These are phyloP conservation scores for Phylloscopus collybita DNA, from an alignment of 2,797 vertebrate species.

Conservation along the genomic window DNA sequence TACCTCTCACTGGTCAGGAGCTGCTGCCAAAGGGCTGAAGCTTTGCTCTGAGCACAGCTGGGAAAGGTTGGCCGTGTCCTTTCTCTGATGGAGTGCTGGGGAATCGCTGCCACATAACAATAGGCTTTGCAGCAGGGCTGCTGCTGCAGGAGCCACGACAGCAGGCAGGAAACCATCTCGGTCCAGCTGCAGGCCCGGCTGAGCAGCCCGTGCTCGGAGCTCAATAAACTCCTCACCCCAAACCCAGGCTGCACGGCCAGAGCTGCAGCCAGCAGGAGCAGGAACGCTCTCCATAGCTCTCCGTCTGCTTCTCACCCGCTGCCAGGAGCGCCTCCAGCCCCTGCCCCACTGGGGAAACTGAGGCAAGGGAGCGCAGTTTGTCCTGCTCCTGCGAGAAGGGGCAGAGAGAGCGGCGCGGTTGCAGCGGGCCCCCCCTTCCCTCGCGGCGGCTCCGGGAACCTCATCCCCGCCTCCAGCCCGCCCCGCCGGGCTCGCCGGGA, in stretches of 20 bases:
- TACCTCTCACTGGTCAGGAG: background rate
- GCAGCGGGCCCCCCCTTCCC: background rate
- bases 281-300: background rate
- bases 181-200: background rate
- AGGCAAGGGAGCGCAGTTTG: background rate
- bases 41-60: background rate
- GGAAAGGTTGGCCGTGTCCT: background rate
- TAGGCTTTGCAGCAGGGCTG: background rate
- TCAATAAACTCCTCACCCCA: background rate
- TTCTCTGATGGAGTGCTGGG: background rate
- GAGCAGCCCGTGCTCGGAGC: background rate
- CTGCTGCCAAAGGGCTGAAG: background rate
- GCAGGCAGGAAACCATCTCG: background rate
- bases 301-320: background rate
- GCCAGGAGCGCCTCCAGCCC: background rate
- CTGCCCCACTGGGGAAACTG: background rate
- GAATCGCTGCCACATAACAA: background rate
- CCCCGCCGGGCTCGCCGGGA: background rate
- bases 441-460: background rate
- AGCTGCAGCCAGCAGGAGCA: fast-evolving
- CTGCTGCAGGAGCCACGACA: background rate
- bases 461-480: constrained; percentile 34
- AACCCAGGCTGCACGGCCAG: background rate
- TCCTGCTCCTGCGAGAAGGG: background rate
- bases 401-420: background rate